Evolutionary conservation across 2,113 vertebrate genomes (phyloP).

Genomic region (Calonectris borealis): DNA sequence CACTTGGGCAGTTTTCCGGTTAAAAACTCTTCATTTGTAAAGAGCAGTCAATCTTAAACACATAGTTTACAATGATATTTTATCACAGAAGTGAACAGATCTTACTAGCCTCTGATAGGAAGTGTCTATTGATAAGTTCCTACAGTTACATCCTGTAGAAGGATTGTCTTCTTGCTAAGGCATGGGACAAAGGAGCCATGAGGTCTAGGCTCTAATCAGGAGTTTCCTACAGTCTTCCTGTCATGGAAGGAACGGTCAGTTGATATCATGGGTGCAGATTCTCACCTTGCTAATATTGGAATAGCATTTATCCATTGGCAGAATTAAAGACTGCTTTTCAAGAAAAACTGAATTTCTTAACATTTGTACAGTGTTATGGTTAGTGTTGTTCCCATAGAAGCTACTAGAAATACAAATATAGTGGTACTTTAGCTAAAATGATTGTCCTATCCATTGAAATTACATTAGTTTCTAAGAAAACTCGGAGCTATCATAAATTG

Average conservation of each 20-base stretch:
- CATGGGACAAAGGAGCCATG: constrained; percentile 21
- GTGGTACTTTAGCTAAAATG: neutral
- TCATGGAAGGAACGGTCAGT: neutral
- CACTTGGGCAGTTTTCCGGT: constrained; percentile 64
- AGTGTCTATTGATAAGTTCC: constrained; percentile 61
- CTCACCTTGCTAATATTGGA: neutral
- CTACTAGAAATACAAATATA: neutral
- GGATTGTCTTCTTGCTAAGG: constrained; percentile 8
- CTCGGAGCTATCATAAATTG: neutral
- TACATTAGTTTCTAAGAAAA: neutral
- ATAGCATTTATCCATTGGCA: neutral
- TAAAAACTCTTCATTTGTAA: constrained; percentile 41
- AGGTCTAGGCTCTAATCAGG: constrained; percentile 48
- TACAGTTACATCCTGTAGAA: constrained; percentile 45
- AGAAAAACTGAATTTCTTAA: neutral
- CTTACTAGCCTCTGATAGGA: constrained; percentile 33
- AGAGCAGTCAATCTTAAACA: constrained; percentile 41
- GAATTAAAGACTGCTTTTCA: neutral
- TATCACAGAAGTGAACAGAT: constrained; percentile 48
- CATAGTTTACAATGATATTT: constrained; percentile 33
- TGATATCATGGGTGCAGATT: neutral
- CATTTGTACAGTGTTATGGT: neutral
- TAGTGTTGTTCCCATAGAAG: neutral
- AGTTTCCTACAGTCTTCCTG: constrained; percentile 24
- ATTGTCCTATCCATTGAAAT: neutral